Conservation (phyloP, 2,797 vertebrate genomes). For the Pipistrellus nathusii region DNA sequence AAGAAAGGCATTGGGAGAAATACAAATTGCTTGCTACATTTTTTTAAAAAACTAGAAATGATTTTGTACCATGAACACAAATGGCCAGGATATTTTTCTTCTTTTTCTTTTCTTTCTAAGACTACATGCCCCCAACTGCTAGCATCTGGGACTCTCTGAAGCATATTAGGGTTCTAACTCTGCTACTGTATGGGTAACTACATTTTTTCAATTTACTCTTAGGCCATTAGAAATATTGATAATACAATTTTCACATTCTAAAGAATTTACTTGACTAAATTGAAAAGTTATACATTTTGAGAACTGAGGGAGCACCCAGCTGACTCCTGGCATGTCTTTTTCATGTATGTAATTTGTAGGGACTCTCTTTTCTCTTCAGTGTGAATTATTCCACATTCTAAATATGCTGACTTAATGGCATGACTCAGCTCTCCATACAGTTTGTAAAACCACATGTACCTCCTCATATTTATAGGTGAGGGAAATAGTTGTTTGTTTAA, state of each 20-base stretch:
- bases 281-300: not conserved
- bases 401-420: not conserved
- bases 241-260: not conserved
- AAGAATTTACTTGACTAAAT: slow-evolving; percentile 7
- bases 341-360: not conserved
- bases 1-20: not conserved
- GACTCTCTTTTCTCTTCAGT: not conserved
- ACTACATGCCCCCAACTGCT: not conserved
- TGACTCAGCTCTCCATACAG: not conserved
- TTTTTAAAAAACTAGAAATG: not conserved
- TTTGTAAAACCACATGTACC: not conserved
- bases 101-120: not conserved
- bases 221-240: not conserved
- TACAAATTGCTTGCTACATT: not conserved
- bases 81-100: not conserved
- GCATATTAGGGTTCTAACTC: not conserved
- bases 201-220: not conserved
- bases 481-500: not conserved
- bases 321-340: slow-evolving; percentile 20
- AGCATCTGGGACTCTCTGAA: not conserved
- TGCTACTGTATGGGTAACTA: not conserved
- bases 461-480: not conserved
- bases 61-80: not conserved
- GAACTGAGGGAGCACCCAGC: not conserved
- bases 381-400: not conserved